Percentiles rank a stretch among this genome's conserved stretches.
Conservation (phyloP, 2,797 vertebrate species). For the Zalophus californianus region DNA sequence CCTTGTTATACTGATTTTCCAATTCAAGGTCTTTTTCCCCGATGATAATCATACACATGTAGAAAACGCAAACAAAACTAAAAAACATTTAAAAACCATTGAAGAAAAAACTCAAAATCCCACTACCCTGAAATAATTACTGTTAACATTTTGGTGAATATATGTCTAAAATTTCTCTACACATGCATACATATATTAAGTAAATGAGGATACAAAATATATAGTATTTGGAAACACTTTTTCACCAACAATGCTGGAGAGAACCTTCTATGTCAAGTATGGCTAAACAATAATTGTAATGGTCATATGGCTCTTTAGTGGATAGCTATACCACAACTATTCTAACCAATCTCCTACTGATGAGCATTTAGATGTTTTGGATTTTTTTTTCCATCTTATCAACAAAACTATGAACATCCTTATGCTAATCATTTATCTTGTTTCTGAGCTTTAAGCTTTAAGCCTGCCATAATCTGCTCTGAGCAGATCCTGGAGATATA, state of each 20-base stretch:
- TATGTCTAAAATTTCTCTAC: background rate
- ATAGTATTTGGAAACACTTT: background rate
- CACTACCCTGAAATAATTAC: background rate
- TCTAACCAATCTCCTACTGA: background rate
- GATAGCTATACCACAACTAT: background rate
- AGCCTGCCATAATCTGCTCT: background rate
- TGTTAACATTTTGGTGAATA: background rate
- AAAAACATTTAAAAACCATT: background rate
- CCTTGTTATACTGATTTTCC: conserved; percentile 4
- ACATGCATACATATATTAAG: background rate
- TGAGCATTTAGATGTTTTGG: background rate
- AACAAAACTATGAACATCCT: background rate
- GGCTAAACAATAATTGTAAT: background rate
- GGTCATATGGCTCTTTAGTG: background rate
- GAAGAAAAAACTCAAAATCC: background rate
- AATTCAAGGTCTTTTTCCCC: background rate
- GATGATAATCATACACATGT: background rate
- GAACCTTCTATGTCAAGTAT: background rate
- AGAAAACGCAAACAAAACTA: background rate
- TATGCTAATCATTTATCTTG: background rate
- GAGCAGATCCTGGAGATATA: background rate
- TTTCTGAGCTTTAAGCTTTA: conserved; percentile 4
- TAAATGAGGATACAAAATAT: background rate
- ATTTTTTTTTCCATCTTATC: background rate
- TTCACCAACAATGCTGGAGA: background rate